A percentile compares a stretch with the other conserved stretches of the same genome.
phyloP scores from a whole-genome alignment of 2,113 vertebrate genomes.

The Cyprinodon tularosa region DNA sequence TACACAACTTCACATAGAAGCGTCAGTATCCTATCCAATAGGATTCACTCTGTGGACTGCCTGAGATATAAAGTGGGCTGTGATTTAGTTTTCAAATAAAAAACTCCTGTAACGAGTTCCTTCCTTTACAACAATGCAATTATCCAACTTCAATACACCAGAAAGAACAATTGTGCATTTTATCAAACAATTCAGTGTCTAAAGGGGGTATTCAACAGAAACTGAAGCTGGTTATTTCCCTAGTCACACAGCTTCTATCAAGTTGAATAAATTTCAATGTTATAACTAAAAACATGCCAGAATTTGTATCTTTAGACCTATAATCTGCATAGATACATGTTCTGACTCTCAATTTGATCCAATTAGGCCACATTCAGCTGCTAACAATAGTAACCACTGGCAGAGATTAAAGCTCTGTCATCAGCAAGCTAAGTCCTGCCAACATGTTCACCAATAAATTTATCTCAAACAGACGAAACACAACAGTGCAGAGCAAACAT shows the following conservation, averaged over 20 bases:
- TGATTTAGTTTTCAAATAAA: too few relatives aligned
- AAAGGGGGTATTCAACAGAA: neutral
- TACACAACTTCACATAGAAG: neutral
- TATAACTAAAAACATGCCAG: neutral
- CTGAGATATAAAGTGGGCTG: too few relatives aligned
- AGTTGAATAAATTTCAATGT: neutral
- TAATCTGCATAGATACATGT: neutral
- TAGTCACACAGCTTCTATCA: neutral
- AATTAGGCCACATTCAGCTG: slow-evolving; percentile 13
- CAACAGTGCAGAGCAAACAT: slow-evolving; percentile 13
- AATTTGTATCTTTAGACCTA: neutral
- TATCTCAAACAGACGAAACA: slow-evolving; percentile 38
- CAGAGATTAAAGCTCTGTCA: slow-evolving; percentile 7
- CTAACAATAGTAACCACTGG: slow-evolving; percentile 10
- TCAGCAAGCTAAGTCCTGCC: slow-evolving; percentile 23
- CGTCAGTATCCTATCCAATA: too few relatives aligned
- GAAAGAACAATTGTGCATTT: too few relatives aligned
- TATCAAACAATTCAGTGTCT: too few relatives aligned
- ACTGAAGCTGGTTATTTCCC: neutral
- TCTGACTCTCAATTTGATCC: slow-evolving; percentile 25
- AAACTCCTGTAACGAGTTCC: too few relatives aligned
- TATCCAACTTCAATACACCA: too few relatives aligned
- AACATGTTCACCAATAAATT: slow-evolving; percentile 38
- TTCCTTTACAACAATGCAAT: too few relatives aligned
- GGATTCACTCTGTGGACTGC: too few relatives aligned